Conservation (phyloP, 2,797 vertebrate genomes). For the Malacoraja senta region DNA sequence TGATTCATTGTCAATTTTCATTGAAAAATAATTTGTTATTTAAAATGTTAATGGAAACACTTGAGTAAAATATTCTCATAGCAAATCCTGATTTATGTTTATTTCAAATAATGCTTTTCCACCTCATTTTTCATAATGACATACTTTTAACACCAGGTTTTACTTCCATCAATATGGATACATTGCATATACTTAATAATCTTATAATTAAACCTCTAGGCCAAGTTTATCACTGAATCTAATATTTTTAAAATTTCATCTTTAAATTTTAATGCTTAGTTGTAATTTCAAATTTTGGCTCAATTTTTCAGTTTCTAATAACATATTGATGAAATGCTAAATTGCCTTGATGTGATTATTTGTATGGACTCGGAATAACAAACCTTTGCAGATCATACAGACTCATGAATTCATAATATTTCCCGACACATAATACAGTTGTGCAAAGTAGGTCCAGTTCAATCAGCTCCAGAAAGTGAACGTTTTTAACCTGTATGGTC, state of each 20-base stretch:
- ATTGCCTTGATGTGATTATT: neutral
- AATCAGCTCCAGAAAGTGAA: too few species aligned
- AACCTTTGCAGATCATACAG: neutral
- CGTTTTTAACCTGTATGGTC: neutral
- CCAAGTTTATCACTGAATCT: too few species aligned
- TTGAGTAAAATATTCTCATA: neutral
- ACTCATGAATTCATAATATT: too few species aligned
- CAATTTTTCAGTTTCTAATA: neutral
- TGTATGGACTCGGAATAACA: neutral
- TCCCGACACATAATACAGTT: too few species aligned
- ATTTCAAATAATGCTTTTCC: neutral
- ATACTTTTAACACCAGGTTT: neutral
- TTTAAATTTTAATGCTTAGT: neutral
- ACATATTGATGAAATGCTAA: neutral
- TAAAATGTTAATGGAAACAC: neutral
- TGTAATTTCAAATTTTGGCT: neutral
- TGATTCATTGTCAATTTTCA: neutral
- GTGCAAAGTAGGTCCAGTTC: too few species aligned
- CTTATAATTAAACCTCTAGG: too few species aligned
- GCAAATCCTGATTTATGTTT: too few species aligned
- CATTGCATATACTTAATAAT: too few species aligned
- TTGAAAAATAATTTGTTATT: neutral
- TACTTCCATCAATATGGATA: neutral
- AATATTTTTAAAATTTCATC: neutral
- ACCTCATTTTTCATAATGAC: too few species aligned